These are phyloP conservation scores for Spisula solida DNA, from an alignment of 2,888 invertebrate species.

Conservation along the genomic window DNA sequence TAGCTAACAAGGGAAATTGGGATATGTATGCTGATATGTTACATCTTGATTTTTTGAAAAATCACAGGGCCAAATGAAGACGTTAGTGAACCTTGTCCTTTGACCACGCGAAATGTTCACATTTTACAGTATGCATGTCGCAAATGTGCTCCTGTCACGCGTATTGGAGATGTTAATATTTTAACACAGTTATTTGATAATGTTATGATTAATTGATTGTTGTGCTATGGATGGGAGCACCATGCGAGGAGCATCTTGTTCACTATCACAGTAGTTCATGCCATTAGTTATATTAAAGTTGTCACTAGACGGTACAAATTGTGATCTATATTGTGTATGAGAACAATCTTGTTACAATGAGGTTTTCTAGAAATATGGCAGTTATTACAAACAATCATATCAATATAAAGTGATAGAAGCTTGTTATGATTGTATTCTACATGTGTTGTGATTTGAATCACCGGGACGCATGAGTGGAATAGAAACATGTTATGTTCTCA, in stretches of 20 bases:
- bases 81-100: too few relatives aligned
- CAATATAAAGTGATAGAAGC: neutral
- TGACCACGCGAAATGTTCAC: too few relatives aligned
- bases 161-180: conserved; percentile 8
- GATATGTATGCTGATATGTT: too few relatives aligned
- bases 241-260: neutral
- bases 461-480: neutral
- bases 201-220: neutral
- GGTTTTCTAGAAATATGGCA: neutral
- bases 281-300: conserved; percentile 23
- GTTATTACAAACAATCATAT: neutral
- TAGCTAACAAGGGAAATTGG: too few relatives aligned
- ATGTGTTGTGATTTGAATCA: neutral
- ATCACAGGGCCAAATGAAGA: too few relatives aligned
- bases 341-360: neutral
- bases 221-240: neutral
- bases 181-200: conserved; percentile 9
- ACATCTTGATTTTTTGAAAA: too few relatives aligned
- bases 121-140: too few relatives aligned
- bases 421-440: neutral
- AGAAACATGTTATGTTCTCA: too few relatives aligned
- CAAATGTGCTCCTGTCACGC: neutral
- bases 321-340: neutral
- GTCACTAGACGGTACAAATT: neutral
- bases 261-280: neutral